Conservation (phyloP, 2,888 invertebrate genomes). For the Drosophila suboccidentalis region DNA sequence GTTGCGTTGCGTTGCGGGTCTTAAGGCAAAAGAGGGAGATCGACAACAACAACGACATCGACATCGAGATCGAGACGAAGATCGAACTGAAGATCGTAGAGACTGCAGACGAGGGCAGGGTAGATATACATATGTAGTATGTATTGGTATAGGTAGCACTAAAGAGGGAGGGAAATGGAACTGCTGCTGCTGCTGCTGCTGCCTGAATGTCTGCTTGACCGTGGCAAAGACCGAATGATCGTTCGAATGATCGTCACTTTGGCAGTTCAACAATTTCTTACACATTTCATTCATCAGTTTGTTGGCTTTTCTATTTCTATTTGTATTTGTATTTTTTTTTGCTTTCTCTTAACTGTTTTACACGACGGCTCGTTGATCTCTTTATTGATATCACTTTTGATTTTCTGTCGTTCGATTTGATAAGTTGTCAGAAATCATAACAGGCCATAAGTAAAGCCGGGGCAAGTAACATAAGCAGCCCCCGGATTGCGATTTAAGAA, state of each 20-base stretch:
- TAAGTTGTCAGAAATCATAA: constrained; percentile 78
- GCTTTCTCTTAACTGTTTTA: constrained; percentile 68
- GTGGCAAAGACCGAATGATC: constrained; percentile 37
- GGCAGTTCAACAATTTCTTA: constrained; percentile 49
- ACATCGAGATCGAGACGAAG: constrained; percentile 20
- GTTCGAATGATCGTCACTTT: constrained; percentile 31
- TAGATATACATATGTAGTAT: neutral
- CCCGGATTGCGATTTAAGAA: constrained; percentile 46
- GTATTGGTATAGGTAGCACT: neutral
- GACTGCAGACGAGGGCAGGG: constrained; percentile 12
- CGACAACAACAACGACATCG: constrained; percentile 15
- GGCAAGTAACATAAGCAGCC: constrained; percentile 49
- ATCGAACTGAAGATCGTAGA: constrained; percentile 22
- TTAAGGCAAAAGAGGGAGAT: constrained; percentile 46
- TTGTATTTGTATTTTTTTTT: constrained; percentile 28
- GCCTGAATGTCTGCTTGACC: constrained; percentile 70
- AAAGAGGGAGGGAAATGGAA: neutral
- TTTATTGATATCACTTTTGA: constrained; percentile 81
- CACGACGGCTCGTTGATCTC: constrained; percentile 72
- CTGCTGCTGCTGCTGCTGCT: constrained; percentile 35
- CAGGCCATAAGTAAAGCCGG: constrained; percentile 69
- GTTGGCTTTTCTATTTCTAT: constrained; percentile 37
- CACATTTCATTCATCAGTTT: constrained; percentile 72
- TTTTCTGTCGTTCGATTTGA: constrained; percentile 78
- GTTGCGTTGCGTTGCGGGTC: constrained; percentile 58